Evolutionary conservation across 2,797 vertebrate genomes (phyloP).

Genomic region (Oryzias dopingdopingensis): DNA sequence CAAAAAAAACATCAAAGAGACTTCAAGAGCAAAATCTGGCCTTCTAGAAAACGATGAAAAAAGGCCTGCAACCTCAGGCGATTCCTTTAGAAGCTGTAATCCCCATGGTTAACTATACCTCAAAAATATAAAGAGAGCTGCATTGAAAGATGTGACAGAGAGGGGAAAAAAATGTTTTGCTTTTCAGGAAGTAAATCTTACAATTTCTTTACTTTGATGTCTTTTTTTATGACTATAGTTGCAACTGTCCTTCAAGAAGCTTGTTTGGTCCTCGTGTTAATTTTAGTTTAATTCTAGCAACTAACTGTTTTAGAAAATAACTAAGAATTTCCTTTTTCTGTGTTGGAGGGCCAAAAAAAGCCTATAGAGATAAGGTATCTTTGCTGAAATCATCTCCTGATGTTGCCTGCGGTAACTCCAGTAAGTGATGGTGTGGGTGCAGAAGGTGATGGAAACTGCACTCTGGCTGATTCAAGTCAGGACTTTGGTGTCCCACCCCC

Average conservation of each 20-base stretch:
- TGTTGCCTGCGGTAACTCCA: not conserved
- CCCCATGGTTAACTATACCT: constrained; percentile 42
- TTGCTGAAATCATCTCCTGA: not conserved
- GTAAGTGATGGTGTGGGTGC: not conserved
- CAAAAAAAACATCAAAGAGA: constrained; percentile 46
- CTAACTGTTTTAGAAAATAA: no score
- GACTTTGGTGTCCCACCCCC: not conserved
- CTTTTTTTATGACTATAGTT: not conserved
- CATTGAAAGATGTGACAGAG: constrained; percentile 16
- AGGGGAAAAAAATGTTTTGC: constrained; percentile 9
- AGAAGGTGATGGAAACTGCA: not conserved
- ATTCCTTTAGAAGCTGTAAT: constrained; percentile 45
- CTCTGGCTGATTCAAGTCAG: not conserved
- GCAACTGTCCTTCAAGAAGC: not conserved
- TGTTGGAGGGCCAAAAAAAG: no score
- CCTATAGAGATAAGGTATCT: not conserved
- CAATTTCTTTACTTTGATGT: not conserved
- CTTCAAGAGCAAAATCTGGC: constrained; percentile 48
- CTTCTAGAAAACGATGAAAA: constrained; percentile 41
- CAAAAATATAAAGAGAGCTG: constrained; percentile 25
- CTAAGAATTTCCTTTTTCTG: no score
- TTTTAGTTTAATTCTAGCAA: no score
- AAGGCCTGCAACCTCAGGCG: constrained; percentile 33
- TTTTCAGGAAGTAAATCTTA: not conserved
- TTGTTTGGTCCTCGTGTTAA: no score